Evolutionary conservation across 2,888 invertebrate genomes (phyloP), one percentile per base, ranked within the genome.

Genomic region (Catonia carolina): DNA sequence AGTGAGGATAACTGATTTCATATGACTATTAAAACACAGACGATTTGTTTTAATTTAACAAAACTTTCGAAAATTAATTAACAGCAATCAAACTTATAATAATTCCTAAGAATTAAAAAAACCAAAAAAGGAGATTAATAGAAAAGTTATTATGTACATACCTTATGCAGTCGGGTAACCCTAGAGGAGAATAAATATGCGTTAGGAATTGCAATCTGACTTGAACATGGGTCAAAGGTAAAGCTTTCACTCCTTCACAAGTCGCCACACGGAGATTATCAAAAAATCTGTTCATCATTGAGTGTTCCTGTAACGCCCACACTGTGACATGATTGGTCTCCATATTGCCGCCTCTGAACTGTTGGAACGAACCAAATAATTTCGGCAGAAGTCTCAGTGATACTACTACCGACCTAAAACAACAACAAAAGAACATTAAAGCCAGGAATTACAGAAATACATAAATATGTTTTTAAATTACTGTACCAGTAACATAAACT

Each of bases 221-320:
- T 69, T 94, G 93, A 53, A 96, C 85, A 72, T 95, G 91, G 47
- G 89, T 89, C 72, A 89, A 85, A 73, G 53, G 47, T 17, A 62
- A 67, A 7, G 70, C 71, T 27, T 27, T 27, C 4, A 4, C 8
- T 59, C 71, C 71, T 2, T 72, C 68, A 64, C 72, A 75, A 1
- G 80, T 81, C 68, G 86, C 94, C 64, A 84, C 82, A 53, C 87
- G 84, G 48, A 95, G 75, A 72, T 94, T 91, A 67, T 86, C 88
- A 66, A 96, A 89, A 73, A 95, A 94, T 69, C 91, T 83, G 10
- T 85, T 83, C 88, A 93, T 90, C 94, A 96, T 93, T 65, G 87
- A 84, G 65, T 92, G 86, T 68, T 93, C 90, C 39, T 86, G 82
- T 69, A 95, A 94, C 4, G 94, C 94, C 94, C 94, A 95, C 74